These are phyloP conservation scores for Trissonchulus sp. DNA, from an alignment of 2,888 invertebrate genomes.

Conservation along the genomic window DNA sequence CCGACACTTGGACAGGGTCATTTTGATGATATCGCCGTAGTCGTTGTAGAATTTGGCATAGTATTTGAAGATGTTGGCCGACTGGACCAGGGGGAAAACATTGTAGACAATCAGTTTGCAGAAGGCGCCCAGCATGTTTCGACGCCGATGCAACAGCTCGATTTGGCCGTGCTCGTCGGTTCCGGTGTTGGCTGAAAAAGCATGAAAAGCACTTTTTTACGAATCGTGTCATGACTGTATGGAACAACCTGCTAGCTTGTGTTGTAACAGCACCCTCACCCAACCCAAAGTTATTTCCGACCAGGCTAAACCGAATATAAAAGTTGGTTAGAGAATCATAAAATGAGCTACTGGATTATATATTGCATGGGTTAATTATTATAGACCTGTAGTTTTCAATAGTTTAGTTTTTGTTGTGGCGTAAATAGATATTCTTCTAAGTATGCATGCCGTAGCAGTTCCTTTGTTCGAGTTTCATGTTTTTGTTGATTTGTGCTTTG, in stretches of 20 bases:
- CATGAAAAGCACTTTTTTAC: neutral
- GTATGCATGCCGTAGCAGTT: no score
- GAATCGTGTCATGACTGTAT: no score
- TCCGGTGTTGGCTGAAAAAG: neutral
- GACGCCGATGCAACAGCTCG: constrained; percentile 88
- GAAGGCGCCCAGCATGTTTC: constrained; percentile 91
- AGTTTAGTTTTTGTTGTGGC: no score
- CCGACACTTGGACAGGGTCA: constrained; percentile 87
- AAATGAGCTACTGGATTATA: neutral
- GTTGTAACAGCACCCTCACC: no score
- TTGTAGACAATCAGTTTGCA: constrained; percentile 97
- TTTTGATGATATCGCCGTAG: constrained; percentile 97
- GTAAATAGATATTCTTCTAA: no score
- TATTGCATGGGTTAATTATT: no score
- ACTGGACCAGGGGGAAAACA: constrained; percentile 78
- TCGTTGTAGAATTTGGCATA: constrained; percentile 97
- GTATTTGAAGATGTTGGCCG: constrained; percentile 90
- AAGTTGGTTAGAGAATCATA: no score
- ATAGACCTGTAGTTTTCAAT: no score
- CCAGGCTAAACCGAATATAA: neutral
- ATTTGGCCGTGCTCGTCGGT: constrained; percentile 84
- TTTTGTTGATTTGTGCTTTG: no score
- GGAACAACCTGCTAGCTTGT: no score
- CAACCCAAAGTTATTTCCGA: constrained; percentile 27
- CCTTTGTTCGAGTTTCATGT: no score